These are phyloP conservation scores for Sycobia sp. DNA, from an alignment of 1,140 invertebrate species.

Conservation along the genomic window DNA sequence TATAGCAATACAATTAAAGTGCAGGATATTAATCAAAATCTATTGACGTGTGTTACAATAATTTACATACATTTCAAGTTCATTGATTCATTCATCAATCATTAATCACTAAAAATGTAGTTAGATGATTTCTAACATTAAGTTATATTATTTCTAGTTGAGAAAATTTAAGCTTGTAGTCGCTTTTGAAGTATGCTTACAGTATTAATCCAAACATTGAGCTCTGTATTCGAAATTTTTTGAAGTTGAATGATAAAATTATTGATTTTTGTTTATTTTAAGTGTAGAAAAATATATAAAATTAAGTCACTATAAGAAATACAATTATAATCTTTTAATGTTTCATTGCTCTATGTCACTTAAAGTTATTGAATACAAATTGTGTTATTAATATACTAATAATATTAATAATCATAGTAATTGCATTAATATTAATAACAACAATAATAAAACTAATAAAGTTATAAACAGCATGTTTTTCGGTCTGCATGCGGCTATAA, in stretches of 20 bases:
- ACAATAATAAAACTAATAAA: too few species aligned
- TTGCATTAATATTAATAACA: too few species aligned
- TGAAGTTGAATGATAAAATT: too few species aligned
- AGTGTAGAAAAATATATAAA: too few species aligned
- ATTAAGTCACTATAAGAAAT: too few species aligned
- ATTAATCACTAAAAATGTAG: constrained; percentile 5
- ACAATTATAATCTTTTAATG: too few species aligned
- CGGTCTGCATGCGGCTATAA: constrained; percentile 33
- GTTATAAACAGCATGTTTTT: background rate
- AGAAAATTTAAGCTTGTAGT: constrained; percentile 10
- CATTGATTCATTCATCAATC: constrained; percentile 30
- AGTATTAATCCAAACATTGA: background rate
- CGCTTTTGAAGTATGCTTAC: too few species aligned
- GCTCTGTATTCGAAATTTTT: background rate
- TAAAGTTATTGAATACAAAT: too few species aligned
- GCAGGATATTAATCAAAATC: background rate
- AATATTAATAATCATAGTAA: too few species aligned
- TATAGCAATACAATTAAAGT: too few species aligned
- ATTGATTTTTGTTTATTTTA: too few species aligned
- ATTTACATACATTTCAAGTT: constrained; percentile 5
- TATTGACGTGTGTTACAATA: background rate
- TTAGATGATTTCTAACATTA: background rate
- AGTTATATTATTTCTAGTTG: background rate
- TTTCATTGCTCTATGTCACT: background rate
- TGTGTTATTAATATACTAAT: too few species aligned